phyloP scores from a whole-genome alignment of 2,113 vertebrate species.

The Struthidea cinerea region DNA sequence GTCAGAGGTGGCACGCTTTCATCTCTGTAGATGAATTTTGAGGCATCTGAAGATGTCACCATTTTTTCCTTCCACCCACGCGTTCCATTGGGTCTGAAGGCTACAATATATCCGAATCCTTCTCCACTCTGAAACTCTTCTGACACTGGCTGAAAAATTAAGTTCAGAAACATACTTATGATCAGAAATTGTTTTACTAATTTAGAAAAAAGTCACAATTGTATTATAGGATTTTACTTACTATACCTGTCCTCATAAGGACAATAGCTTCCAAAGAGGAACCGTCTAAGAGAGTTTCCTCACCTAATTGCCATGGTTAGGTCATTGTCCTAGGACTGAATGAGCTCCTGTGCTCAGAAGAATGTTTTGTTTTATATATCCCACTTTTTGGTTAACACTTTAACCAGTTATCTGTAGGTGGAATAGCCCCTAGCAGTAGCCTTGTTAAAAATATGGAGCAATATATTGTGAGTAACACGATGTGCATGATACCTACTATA shows the following conservation, averaged over 20 bases:
- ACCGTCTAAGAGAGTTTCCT: neutral
- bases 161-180: neutral
- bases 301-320: neutral
- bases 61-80: slow-evolving; percentile 97
- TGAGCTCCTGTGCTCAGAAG: neutral
- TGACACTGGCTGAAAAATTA: slow-evolving; percentile 85
- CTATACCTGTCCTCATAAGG: neutral
- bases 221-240: neutral
- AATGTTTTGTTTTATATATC: neutral
- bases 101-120: slow-evolving; percentile 96
- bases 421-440: neutral
- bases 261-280: neutral
- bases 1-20: slow-evolving; percentile 95
- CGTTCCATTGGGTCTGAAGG: slow-evolving; percentile 92
- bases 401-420: neutral
- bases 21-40: slow-evolving; percentile 93
- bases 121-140: slow-evolving; percentile 97
- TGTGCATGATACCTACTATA: neutral
- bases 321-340: neutral
- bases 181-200: neutral
- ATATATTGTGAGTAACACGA: neutral
- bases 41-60: slow-evolving; percentile 93
- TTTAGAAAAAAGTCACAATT: neutral
- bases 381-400: neutral
- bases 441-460: neutral